These are phyloP conservation scores for Proctacanthus coquilletti DNA, from an alignment of 1,140 invertebrate genomes.

Conservation along the genomic window DNA sequence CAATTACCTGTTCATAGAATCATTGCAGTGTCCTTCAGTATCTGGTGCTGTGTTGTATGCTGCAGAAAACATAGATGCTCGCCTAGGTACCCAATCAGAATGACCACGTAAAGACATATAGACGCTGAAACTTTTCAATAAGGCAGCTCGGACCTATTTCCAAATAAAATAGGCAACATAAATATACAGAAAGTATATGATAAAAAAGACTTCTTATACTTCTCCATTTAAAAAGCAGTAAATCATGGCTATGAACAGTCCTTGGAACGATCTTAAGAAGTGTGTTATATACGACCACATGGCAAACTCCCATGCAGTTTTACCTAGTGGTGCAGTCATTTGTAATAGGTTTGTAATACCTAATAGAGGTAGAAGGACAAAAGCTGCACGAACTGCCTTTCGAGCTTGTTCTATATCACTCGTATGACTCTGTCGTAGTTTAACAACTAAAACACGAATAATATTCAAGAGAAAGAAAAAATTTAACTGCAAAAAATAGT, in stretches of 20 bases:
- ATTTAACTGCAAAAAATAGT: slow-evolving; percentile 49
- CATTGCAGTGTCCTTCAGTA: slow-evolving; percentile 19
- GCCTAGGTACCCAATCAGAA: slow-evolving; percentile 30
- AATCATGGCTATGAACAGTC: slow-evolving; percentile 65
- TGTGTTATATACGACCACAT: slow-evolving; percentile 67
- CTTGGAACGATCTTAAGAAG: slow-evolving; percentile 72
- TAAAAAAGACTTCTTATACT: slow-evolving; percentile 36
- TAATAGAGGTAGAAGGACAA: slow-evolving; percentile 65
- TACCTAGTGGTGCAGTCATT: slow-evolving; percentile 45
- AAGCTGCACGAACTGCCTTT: slow-evolving; percentile 62
- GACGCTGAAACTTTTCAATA: slow-evolving; percentile 39
- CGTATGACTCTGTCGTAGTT: slow-evolving; percentile 58
- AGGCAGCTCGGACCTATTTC: slow-evolving; percentile 35
- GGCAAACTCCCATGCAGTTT: slow-evolving; percentile 51
- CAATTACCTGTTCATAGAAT: no score
- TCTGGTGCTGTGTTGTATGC: slow-evolving; percentile 26
- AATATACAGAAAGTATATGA: neutral
- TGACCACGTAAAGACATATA: slow-evolving; percentile 36
- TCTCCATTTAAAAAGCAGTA: slow-evolving; percentile 84
- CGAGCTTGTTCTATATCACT: slow-evolving; percentile 67
- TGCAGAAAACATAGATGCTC: slow-evolving; percentile 33
- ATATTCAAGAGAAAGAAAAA: slow-evolving; percentile 72
- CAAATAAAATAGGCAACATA: neutral
- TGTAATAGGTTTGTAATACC: slow-evolving; percentile 65
- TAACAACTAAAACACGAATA: slow-evolving; percentile 68